A percentile compares a stretch with the other conserved stretches of the same genome.
Evolutionary conservation across 1,140 invertebrate genomes (phyloP).

Genomic region (Aethina tumida): DNA sequence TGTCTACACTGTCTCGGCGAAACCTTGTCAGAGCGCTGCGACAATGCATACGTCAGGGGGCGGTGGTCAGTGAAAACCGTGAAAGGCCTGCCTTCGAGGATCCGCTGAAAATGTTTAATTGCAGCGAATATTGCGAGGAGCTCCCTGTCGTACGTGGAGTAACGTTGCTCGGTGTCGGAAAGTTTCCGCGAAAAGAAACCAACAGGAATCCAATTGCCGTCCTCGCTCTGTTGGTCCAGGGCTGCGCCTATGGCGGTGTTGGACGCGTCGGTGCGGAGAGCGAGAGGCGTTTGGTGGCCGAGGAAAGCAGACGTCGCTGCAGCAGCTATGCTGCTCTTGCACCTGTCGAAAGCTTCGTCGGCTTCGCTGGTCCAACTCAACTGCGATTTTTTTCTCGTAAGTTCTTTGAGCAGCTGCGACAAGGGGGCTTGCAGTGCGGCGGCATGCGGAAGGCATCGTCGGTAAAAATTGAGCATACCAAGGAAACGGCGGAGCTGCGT

Average conservation of each 20-base stretch:
- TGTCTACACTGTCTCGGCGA: constrained; percentile 27
- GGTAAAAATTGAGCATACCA: constrained; percentile 34
- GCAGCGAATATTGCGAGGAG: constrained; percentile 28
- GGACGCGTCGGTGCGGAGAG: too few species aligned
- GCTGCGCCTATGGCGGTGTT: too few species aligned
- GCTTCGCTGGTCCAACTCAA: constrained; percentile 25
- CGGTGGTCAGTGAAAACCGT: constrained; percentile 37
- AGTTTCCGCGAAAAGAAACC: too few species aligned
- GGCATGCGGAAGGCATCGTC: constrained; percentile 23
- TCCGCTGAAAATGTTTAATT: constrained; percentile 29
- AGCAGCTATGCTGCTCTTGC: constrained; percentile 30
- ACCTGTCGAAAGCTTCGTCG: constrained; percentile 30
- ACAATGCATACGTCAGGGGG: constrained; percentile 33
- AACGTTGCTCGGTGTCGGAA: constrained; percentile 23
- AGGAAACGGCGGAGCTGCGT: constrained; percentile 27
- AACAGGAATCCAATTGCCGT: too few species aligned
- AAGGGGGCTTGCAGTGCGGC: constrained; percentile 24
- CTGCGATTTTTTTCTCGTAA: constrained; percentile 5
- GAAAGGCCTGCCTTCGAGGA: constrained; percentile 29
- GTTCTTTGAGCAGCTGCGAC: constrained; percentile 17
- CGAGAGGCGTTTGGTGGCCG: too few species aligned
- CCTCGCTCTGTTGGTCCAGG: too few species aligned
- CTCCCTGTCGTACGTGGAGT: constrained; percentile 29
- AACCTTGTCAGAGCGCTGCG: constrained; percentile 25
- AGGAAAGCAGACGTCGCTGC: too few species aligned